Evolutionary conservation across 2,888 invertebrate species (phyloP), one percentile per base, ranked within the genome.

Genomic region (Pyrocoelia pectoralis): DNA sequence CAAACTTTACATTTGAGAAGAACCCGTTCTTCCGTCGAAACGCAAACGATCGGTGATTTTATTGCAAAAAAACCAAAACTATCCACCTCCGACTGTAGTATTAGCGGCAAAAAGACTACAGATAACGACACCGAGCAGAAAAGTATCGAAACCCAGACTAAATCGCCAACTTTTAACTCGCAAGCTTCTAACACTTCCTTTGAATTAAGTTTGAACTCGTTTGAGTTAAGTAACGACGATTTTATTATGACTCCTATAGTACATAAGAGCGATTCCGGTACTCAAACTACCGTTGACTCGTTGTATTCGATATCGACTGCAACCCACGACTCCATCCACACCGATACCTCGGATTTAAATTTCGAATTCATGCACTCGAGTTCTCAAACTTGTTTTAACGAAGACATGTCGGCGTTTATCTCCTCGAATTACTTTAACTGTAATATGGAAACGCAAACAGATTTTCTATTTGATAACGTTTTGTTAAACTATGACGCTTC

Each of bases 381-480:
- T 61, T 72, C 72, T 12, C 73, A 74, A 58, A 73, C 74, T 6
- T 71, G 62, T 56, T 68, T 69, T 48, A 62, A 66, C 28, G 70
- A 71, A 6, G 69, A 69, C n/a, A 69, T 70, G 61, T 56, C 51
- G 28, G 56, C 69, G 28, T 78, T 79, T 61, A 77, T 77, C 68
- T 74, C 75, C 14, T 71, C 69, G 53, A 73, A 69, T 68, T 81
- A 82, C 60, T 78, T 82, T 18, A 83, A 85, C 61, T 85, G 86
- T 59, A 84, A 85, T 66, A 84, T 80, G 62, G 87, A 88, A 76
- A 88, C 88, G 0, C 88, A 88, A 76, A 88, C 88, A 0, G 86
- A 86, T 69, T n/a, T n/a, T n/a, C 77, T 82, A 67, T 76, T 80
- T 5, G 74, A 73, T 51, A 76, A 76, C 56, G 77, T 78, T 33